phyloP scores from a whole-genome alignment of 1,140 invertebrate genomes.

The Saxidomus purpurata region DNA sequence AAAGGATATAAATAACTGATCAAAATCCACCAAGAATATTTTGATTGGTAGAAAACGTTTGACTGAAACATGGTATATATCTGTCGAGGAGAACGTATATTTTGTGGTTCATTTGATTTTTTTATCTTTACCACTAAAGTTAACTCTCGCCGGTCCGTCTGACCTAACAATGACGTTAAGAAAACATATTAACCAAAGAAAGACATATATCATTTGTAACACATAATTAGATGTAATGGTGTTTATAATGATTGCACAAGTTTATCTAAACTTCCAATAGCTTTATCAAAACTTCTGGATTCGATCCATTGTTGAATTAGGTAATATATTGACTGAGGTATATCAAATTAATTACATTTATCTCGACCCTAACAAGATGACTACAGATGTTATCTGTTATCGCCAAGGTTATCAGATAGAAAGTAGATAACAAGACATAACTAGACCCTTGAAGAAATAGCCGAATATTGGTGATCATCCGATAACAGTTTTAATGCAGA shows the following conservation, averaged over 20 bases:
- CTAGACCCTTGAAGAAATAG: constrained; percentile 21
- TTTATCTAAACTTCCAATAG: constrained; percentile 10
- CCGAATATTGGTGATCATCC: constrained; percentile 11
- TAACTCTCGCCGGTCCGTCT: too few relatives aligned
- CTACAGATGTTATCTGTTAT: background rate
- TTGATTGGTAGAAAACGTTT: too few relatives aligned
- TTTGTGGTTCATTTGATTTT: too few relatives aligned
- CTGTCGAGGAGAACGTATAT: too few relatives aligned
- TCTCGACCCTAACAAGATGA: background rate
- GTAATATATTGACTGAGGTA: constrained; percentile 34
- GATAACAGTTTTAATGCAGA: background rate
- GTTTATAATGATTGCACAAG: background rate
- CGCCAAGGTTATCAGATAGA: constrained; percentile 14
- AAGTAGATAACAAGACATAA: background rate
- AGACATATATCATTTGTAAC: background rate
- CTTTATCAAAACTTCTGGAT: background rate
- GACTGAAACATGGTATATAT: too few relatives aligned
- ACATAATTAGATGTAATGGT: background rate
- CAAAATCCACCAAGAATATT: too few relatives aligned
- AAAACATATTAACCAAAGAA: background rate
- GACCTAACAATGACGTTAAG: background rate
- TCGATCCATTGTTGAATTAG: constrained; percentile 2
- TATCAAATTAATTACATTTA: constrained; percentile 20
- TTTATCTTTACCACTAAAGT: too few relatives aligned
- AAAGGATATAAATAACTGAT: too few relatives aligned